Evolutionary conservation across 2,113 vertebrate genomes (phyloP), one percentile per base, ranked within the genome.

Genomic region (Plecotus auritus): DNA sequence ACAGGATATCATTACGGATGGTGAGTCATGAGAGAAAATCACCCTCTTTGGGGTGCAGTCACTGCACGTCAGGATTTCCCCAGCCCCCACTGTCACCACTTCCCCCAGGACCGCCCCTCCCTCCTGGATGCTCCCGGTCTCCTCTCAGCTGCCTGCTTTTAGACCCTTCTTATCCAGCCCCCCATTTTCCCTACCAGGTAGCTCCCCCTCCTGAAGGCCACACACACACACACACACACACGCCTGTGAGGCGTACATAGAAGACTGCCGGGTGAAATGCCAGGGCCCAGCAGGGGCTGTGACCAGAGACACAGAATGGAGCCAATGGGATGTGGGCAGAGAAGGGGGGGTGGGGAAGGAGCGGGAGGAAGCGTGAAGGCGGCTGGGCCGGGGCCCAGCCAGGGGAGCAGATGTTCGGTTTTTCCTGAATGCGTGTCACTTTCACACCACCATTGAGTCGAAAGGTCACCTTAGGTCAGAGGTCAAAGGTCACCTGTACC

Each of bases 21-120:
- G 64, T 96, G 95, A 98, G 95, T 96, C 97, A 97, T n/a, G 85
- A 87, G 61, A 56, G 67, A 96, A 85, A 37, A 22, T 70, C 70
- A 89, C 93, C 80, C 23, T 72, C 91, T 70, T 85, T 47, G 59
- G 85, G 81, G 77, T 80, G 1, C 51, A 70, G 95, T 92, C n/a
- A 11, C 82, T 8, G 4, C 45, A 1, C 14, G 78, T 72, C 59
- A 45, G 0, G 28, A 12, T 42, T 61, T 47, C 26, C 22, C 18
- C 77, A 59, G n/a, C 40, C 77, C 61, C 77, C 30, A 26, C 49
- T 16, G 67, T 47, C 73, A 18, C 42, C 16, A 56, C 76, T 45
- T 32, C 28, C 32, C 56, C 74, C 18, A 3, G 80, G 8, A 11
- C 14, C 66, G 1, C 30, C 37, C 18, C 26, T 11, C 14, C n/a